These are phyloP conservation scores for Halictus rubicundus DNA, from an alignment of 1,140 invertebrate genomes.

Conservation along the genomic window DNA sequence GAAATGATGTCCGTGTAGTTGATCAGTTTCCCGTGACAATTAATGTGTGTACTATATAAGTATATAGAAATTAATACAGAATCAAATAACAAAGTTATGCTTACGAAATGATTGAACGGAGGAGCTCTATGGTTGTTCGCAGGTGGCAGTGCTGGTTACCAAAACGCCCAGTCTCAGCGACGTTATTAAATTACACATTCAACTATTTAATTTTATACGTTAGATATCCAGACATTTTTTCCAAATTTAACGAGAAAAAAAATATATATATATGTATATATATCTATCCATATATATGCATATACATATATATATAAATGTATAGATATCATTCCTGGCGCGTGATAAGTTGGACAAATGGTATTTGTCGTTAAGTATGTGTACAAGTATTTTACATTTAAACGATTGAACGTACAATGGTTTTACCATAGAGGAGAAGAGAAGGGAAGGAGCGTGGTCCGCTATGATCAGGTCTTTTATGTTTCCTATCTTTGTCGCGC, in stretches of 20 bases:
- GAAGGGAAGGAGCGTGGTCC: background rate
- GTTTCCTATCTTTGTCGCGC: slow-evolving; percentile 49
- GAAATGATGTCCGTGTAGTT: background rate
- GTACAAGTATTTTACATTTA: slow-evolving; percentile 32
- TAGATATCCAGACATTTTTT: slow-evolving; percentile 44
- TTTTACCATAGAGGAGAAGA: slow-evolving; percentile 1
- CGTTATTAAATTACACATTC: slow-evolving; percentile 65
- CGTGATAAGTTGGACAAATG: slow-evolving; percentile 53
- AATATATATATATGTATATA: background rate
- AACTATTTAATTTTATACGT: slow-evolving; percentile 61
- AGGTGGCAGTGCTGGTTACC: slow-evolving; percentile 77
- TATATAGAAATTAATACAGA: slow-evolving; percentile 56
- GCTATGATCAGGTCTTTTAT: slow-evolving; percentile 6
- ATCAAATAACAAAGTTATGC: slow-evolving; percentile 48
- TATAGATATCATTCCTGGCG: slow-evolving; percentile 32
- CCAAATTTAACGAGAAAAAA: slow-evolving; percentile 28
- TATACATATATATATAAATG: too few relatives aligned
- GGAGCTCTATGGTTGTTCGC: slow-evolving; percentile 72
- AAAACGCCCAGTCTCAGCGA: slow-evolving; percentile 74
- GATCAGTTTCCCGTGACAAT: slow-evolving; percentile 8
- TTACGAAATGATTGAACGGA: slow-evolving; percentile 66
- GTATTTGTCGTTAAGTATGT: slow-evolving; percentile 30
- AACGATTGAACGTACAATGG: background rate
- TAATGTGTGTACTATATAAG: slow-evolving; percentile 18
- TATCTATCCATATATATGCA: too few relatives aligned